Evolutionary conservation across 1,140 invertebrate genomes (phyloP).

Genomic region (Penaeus vannamei): DNA sequence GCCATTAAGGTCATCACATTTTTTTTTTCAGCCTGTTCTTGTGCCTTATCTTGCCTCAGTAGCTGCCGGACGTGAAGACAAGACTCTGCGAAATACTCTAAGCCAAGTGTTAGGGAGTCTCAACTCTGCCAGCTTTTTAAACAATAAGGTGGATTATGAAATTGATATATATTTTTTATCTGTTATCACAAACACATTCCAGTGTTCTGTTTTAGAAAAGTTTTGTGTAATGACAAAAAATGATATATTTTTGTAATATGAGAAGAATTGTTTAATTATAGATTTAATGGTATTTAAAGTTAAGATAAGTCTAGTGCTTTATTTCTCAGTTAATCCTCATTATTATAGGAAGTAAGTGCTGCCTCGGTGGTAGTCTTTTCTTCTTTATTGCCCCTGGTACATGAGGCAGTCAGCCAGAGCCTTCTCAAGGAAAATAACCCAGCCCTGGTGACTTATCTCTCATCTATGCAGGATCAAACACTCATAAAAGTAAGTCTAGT

Average conservation of each 20-base stretch:
- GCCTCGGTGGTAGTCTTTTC: conserved; percentile 44
- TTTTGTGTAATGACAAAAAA: no score
- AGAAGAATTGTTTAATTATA: no score
- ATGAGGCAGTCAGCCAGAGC: neutral
- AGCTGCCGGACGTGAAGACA: conserved; percentile 38
- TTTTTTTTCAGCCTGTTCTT: conserved; percentile 41
- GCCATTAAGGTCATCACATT: neutral
- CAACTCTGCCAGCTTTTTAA: neutral
- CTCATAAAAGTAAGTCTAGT: conserved; percentile 26
- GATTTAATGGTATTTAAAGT: no score
- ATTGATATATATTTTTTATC: no score
- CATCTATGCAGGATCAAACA: conserved; percentile 18
- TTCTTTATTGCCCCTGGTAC: conserved; percentile 36
- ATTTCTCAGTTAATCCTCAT: neutral
- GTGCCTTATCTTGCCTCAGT: conserved; percentile 52
- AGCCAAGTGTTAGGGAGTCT: conserved; percentile 22
- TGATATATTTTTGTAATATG: no score
- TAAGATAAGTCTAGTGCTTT: neutral
- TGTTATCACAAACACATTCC: no score
- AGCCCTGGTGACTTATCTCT: conserved; percentile 9
- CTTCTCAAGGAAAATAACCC: conserved; percentile 31
- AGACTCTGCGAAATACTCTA: conserved; percentile 24
- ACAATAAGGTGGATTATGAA: conserved; percentile 7
- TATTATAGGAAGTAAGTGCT: conserved; percentile 44
- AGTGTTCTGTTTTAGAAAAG: no score